Conservation (phyloP, 2,797 vertebrate species). For the Anolis apletophallus region DNA sequence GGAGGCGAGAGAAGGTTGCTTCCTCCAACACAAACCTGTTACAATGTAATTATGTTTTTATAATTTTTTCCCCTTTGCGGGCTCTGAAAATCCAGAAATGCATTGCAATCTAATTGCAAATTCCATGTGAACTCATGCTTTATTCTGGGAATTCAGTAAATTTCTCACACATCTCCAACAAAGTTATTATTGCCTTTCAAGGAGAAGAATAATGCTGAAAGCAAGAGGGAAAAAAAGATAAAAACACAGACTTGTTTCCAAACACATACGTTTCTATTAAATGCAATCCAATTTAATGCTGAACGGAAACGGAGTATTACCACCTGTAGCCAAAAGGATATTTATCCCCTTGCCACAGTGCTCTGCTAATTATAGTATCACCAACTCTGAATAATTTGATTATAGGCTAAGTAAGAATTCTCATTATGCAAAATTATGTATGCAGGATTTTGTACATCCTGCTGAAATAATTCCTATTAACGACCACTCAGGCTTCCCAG, state of each 20-base stretch:
- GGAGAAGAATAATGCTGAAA: not conserved
- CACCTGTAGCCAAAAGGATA: not conserved
- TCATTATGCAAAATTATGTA: slow-evolving; percentile 22
- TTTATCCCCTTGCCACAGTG: slow-evolving; percentile 18
- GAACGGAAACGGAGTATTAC: not conserved
- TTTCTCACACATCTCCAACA: not conserved
- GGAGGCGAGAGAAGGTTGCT: too few relatives aligned
- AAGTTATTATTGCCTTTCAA: not conserved
- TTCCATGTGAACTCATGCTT: not conserved
- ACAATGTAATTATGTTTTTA: not conserved
- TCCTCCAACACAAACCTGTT: too few relatives aligned
- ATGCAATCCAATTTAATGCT: not conserved
- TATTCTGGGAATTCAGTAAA: not conserved
- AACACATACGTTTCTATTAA: not conserved
- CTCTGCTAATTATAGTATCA: slow-evolving; percentile 23
- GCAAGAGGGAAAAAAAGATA: not conserved
- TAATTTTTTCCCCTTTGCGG: not conserved
- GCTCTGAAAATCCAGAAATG: not conserved
- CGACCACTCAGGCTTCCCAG: slow-evolving; percentile 4
- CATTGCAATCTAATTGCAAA: not conserved
- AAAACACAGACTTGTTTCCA: not conserved
- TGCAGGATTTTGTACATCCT: slow-evolving; percentile 24
- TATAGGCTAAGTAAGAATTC: slow-evolving; percentile 13
- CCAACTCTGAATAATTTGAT: slow-evolving; percentile 27
- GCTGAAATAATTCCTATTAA: slow-evolving; percentile 21